Percentiles rank a stretch among this genome's conserved stretches.
Conservation (phyloP, 1,140 invertebrate genomes). For the Pygmarrhopalites habei region DNA sequence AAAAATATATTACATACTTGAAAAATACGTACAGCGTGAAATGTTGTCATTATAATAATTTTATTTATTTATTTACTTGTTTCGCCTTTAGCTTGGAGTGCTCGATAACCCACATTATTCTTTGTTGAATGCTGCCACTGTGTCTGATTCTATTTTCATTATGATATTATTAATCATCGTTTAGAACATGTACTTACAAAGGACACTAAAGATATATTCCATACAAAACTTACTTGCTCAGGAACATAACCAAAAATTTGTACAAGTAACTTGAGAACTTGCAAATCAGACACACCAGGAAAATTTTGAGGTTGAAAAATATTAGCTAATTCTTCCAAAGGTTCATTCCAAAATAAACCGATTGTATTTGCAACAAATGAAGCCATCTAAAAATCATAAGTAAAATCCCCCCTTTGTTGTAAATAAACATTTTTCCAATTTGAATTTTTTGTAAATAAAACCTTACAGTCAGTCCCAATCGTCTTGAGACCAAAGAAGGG, state of each 20-base stretch:
- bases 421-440: no score
- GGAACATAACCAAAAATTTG: conserved; percentile 37
- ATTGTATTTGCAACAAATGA: conserved; percentile 36
- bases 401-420: neutral
- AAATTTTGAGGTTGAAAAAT: conserved; percentile 38
- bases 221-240: conserved; percentile 20
- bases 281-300: conserved; percentile 31
- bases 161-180: no score
- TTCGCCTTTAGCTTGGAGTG: conserved; percentile 36
- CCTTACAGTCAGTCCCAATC: conserved; percentile 32
- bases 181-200: no score
- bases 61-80: conserved; percentile 21
- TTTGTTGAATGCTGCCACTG: conserved; percentile 28
- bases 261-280: conserved; percentile 28
- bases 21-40: neutral
- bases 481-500: conserved; percentile 30
- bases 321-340: conserved; percentile 31
- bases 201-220: neutral
- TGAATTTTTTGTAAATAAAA: no score
- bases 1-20: neutral
- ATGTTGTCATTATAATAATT: no score
- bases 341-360: conserved; percentile 31
- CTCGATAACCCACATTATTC: conserved; percentile 26
- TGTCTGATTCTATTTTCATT: conserved; percentile 28
- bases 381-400: conserved; percentile 32